Evolutionary conservation across 2,888 invertebrate species (phyloP).

Genomic region (Cephus runcator): DNA sequence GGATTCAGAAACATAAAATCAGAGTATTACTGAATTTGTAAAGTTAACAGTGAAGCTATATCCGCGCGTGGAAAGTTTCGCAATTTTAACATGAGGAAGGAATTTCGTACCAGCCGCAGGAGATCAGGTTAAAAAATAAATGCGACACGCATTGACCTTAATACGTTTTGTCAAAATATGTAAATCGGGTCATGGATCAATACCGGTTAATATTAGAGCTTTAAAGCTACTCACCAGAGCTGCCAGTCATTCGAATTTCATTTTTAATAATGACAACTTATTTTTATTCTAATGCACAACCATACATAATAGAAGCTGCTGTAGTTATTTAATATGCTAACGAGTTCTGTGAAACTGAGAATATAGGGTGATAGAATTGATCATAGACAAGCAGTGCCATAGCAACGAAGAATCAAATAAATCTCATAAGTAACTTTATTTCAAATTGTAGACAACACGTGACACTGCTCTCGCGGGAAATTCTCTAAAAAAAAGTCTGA

Average conservation of each 20-base stretch:
- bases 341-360: conserved; percentile 7
- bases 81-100: conserved; percentile 8
- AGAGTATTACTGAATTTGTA: conserved; percentile 5
- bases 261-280: conserved; percentile 5
- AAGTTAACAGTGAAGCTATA: conserved; percentile 4
- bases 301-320: conserved; percentile 11
- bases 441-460: conserved; percentile 40
- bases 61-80: not conserved
- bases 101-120: not conserved
- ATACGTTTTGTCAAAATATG: not conserved
- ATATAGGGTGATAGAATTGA: conserved; percentile 10
- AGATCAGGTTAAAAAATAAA: not conserved
- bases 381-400: conserved; percentile 47
- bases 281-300: conserved; percentile 12
- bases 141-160: not conserved
- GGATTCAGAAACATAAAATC: not conserved
- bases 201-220: conserved; percentile 3
- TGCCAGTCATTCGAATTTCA: conserved; percentile 18
- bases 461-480: not conserved
- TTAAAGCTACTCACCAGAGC: conserved; percentile 8
- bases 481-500: not conserved
- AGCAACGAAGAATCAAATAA: conserved; percentile 44
- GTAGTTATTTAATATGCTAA: conserved; percentile 33
- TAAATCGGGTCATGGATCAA: not conserved
- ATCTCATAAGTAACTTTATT: conserved; percentile 28